These are phyloP conservation scores for Aptenodytes forsteri DNA, from an alignment of 2,113 vertebrate genomes.

Conservation along the genomic window DNA sequence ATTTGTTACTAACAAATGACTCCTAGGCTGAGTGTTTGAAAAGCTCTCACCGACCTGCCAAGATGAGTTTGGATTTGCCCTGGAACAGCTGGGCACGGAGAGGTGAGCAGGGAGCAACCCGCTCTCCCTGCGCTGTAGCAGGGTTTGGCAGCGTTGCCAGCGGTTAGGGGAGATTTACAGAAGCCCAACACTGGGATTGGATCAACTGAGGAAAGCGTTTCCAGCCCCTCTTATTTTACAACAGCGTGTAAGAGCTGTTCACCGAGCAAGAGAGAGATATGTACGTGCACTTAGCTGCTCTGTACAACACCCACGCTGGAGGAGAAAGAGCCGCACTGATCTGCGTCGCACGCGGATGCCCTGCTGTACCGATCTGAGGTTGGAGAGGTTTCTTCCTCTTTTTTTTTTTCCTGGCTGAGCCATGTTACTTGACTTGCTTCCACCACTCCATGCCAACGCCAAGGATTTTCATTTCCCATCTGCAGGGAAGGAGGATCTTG, in stretches of 20 bases:
- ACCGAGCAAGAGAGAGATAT: neutral
- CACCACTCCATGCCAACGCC: neutral
- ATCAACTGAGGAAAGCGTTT: neutral
- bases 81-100: conserved; percentile 15
- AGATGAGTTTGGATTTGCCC: conserved; percentile 38
- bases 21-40: conserved; percentile 40
- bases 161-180: neutral
- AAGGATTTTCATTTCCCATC: conserved; percentile 52
- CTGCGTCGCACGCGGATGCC: fast-evolving
- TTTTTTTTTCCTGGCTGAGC: neutral
- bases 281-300: neutral
- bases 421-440: conserved; percentile 10
- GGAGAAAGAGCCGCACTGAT: neutral
- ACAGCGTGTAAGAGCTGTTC: neutral
- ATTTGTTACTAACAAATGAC: conserved; percentile 58
- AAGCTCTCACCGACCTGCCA: conserved; percentile 53
- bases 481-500: conserved; percentile 28
- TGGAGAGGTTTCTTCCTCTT: neutral
- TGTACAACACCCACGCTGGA: fast-evolving
- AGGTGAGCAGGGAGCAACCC: neutral
- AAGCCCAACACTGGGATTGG: neutral
- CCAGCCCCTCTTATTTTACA: conserved; percentile 17
- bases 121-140: neutral
- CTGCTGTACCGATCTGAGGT: neutral
- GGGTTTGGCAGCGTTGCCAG: neutral